Base-by-base conservation (phyloP, 1,140 invertebrate species). In the Trichonephila clavata region DNA sequence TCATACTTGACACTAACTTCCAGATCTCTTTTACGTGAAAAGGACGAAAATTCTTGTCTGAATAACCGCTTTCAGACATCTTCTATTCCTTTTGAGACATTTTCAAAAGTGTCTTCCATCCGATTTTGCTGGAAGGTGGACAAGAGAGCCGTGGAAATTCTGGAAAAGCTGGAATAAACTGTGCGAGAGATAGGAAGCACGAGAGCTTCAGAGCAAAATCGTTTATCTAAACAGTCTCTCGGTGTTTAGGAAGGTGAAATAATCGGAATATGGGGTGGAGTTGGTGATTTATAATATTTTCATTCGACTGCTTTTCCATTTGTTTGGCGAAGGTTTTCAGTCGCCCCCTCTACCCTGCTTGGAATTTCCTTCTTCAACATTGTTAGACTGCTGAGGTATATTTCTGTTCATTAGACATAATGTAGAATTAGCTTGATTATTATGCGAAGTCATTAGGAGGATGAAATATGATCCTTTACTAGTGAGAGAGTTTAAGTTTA, bases 211-310 rank as follows among this genome's bases (percentile, higher is more conserved):
- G 50, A 50, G n/a, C 20, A 43, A 32, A 87, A 87, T 87, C 86
- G 86, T 87, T 87, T 87, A 87, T 87, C 86, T 87, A 87, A 87
- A 87, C 86, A 87, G 86, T 63, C 86, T 87, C 86, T 87, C 24
- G 86, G 86, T 61, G 61, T 87, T 87, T 87, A 87, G 16, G 86
- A 43, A 87, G 86, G 59, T 57, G 32, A 63, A 83, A 87, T 87
- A 87, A 87, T 87, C 86, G 86, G 60, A 87, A 63, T 32, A 39
- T 39, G 32, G 86, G 60, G 27, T 20, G 60, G 86, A 16, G 86
- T 43, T 57, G 83, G 83, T 59, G 81, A 83, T 83, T 83, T 83
- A 83, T 83, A 7, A 27, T 6, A 21, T 32, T 32, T 77, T 77
- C 71, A 77, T 77, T 32, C 27, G 24, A 32, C 71, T 77, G 71